phyloP scores from a whole-genome alignment of 2,113 vertebrate species.

The Salvator merianae region DNA sequence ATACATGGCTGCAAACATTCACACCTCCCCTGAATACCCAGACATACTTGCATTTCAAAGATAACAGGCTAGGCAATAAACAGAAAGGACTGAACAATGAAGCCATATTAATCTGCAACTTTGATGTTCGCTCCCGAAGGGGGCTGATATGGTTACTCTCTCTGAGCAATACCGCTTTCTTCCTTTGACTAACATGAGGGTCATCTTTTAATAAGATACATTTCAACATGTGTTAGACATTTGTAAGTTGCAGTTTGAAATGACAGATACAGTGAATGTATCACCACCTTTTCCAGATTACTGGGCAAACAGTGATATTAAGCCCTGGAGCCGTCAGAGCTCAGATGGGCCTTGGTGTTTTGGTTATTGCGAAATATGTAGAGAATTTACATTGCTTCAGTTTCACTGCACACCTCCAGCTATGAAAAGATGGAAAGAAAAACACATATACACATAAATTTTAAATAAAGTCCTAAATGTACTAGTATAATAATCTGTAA shows the following conservation, averaged over 20 bases:
- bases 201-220: not conserved
- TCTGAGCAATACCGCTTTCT: not conserved
- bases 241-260: not conserved
- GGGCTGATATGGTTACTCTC: not conserved
- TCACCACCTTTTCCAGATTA: not conserved
- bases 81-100: no score
- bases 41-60: no score
- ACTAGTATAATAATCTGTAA: no score
- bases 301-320: not conserved
- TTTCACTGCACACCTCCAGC: slow-evolving; percentile 10
- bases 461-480: not conserved
- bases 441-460: not conserved
- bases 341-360: not conserved
- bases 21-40: no score
- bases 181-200: not conserved
- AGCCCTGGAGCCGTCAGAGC: no score
- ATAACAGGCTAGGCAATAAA: no score
- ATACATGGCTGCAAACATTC: no score
- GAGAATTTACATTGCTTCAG: not conserved
- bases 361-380: not conserved
- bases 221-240: not conserved
- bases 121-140: no score
- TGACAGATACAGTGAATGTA: not conserved
- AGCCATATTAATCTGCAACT: no score
- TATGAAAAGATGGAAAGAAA: not conserved